A percentile compares a stretch with the other conserved stretches of the same genome.
These are phyloP conservation scores for Eutolmus rufibarbis DNA, from an alignment of 2,888 invertebrate species.

Conservation along the genomic window DNA sequence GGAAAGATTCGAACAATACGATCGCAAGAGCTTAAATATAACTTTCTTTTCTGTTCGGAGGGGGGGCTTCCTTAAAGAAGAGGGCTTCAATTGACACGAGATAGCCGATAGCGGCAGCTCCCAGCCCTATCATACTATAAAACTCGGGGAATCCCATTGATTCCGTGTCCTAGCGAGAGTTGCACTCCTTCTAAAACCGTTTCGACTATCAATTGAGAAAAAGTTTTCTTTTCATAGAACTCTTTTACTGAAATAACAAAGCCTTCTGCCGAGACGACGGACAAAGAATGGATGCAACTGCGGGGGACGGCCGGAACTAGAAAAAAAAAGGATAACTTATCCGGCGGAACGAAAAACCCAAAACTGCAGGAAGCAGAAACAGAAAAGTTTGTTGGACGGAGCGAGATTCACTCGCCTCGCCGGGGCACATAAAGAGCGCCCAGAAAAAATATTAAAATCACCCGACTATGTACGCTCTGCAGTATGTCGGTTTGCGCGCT, in stretches of 20 bases:
- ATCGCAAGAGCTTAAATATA: slow-evolving; percentile 15
- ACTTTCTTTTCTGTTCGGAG: slow-evolving; percentile 29
- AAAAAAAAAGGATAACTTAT: slow-evolving; percentile 18
- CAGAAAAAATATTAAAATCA: slow-evolving; percentile 22
- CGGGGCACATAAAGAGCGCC: not conserved
- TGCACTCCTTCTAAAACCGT: slow-evolving; percentile 26
- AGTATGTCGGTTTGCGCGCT: not conserved
- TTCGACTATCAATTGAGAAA: slow-evolving; percentile 37
- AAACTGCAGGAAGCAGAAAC: slow-evolving; percentile 30
- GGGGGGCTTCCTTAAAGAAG: not conserved
- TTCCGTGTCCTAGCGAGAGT: slow-evolving; percentile 26
- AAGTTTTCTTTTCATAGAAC: slow-evolving; percentile 36
- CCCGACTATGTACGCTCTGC: not conserved
- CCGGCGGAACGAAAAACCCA: slow-evolving; percentile 24
- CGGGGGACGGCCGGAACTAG: slow-evolving; percentile 19
- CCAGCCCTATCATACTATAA: not conserved
- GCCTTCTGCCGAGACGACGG: not conserved
- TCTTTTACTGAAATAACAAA: slow-evolving; percentile 27
- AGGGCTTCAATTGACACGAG: not conserved
- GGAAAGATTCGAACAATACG: slow-evolving; percentile 35
- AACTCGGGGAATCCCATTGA: slow-evolving; percentile 26
- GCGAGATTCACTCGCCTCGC: not conserved
- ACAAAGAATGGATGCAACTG: not conserved
- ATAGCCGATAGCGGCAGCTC: slow-evolving; percentile 18
- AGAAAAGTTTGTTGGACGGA: slow-evolving; percentile 24